A percentile compares a stretch with the other conserved stretches of the same genome.
These are phyloP conservation scores for Salvelinus namaycush DNA, from an alignment of 2,113 vertebrate genomes.

Conservation along the genomic window DNA sequence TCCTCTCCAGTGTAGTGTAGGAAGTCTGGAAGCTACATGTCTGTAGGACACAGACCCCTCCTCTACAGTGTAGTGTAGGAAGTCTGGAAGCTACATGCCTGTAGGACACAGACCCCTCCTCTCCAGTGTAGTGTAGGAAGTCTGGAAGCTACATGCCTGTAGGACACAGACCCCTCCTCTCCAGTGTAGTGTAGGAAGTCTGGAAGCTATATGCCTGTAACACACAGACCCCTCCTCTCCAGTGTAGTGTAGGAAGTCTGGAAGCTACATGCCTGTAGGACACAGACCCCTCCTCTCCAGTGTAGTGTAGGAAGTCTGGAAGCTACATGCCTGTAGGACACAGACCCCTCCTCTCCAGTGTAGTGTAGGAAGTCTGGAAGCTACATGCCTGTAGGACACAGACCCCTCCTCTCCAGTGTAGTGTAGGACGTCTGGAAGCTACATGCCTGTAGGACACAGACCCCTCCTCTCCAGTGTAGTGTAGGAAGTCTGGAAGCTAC, in stretches of 20 bases:
- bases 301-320: no score
- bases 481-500: constrained; percentile 42
- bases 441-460: constrained; percentile 6
- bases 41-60: background rate
- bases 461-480: constrained; percentile 15
- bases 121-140: constrained; percentile 47
- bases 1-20: constrained; percentile 30
- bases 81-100: constrained; percentile 18
- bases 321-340: no score
- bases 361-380: no score
- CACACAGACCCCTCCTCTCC: no score
- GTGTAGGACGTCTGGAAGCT: no score
- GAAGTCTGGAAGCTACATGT: constrained; percentile 32
- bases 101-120: background rate
- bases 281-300: no score
- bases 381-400: no score
- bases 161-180: background rate
- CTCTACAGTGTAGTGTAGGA: constrained; percentile 38
- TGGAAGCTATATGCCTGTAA: no score
- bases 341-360: no score
- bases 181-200: constrained; percentile 48
- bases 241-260: no score
- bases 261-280: no score
- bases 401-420: no score
- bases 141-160: background rate